Evolutionary conservation across 2,888 invertebrate species (phyloP), one percentile per base, ranked within the genome.

Genomic region (Bombylius major): DNA sequence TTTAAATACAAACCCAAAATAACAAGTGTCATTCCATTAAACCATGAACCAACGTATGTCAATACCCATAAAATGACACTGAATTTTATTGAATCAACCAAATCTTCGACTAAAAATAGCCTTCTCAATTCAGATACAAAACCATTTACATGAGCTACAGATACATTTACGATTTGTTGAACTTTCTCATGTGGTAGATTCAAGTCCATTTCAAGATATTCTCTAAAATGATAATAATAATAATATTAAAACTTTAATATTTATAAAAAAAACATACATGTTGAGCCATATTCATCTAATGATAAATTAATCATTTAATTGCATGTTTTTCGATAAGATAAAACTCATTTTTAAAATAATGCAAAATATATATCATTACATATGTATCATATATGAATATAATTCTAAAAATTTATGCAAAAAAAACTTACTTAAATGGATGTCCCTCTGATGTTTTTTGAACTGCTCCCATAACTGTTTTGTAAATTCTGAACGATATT

Each of bases 11-110:
- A 73, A 94, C 96, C 89, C 71, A 98, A 83, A 71, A 97, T 95
- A 71, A 98, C 86, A 67, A 99, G 85, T 66, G 97, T 96, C 87
- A 98, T 91, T 76, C 97, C 98, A 77, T 98, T 98, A 82, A 99
- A 97, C 91, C 95, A 97, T 68, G 95, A 87, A 70, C 98, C 98
- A 69, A 98, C 82, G 76, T 97, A 98, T 60, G 98, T 98, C 77
- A 98, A 82, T 69, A 89, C 87, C 96, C 96, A 98, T 73, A 98
- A 82, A 69, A 94, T 79, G 65, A 94, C 85, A 66, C 89, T 94
- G 77, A 98, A 98, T 82, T 97, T 92, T 69, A 92, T 81, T 63
- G 92, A 92, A 77, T 98, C 97, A 66, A 97, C 87, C 69, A 97
- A 81, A 78, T 97, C 96, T 75, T 97, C 97, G 67, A 97, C 94